A percentile compares a stretch with the other conserved stretches of the same genome.
Evolutionary conservation across 2,888 invertebrate genomes (phyloP).

Genomic region (Sarcophaga subvicina): DNA sequence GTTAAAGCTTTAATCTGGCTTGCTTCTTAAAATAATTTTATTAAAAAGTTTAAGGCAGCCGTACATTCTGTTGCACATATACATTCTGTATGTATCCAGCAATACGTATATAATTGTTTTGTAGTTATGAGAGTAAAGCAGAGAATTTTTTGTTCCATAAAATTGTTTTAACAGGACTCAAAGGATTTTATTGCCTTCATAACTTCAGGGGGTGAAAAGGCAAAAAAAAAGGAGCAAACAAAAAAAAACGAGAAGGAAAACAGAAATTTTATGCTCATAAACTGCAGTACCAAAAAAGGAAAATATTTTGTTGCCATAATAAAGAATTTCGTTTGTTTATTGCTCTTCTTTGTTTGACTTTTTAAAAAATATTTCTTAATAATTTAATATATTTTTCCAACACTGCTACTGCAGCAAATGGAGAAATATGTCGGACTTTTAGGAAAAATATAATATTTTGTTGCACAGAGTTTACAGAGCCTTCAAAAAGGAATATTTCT

Average conservation of each 20-base stretch:
- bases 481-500: no score
- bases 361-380: slow-evolving; percentile 5
- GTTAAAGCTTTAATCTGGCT: slow-evolving; percentile 43
- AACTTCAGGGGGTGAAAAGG: background rate
- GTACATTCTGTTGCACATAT: no score
- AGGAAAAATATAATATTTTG: no score
- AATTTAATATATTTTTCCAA: background rate
- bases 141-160: slow-evolving; percentile 11
- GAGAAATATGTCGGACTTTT: no score
- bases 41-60: slow-evolving; percentile 5
- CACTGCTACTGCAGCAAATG: no score
- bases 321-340: background rate
- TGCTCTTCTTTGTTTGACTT: background rate
- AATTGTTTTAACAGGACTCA: slow-evolving; percentile 44
- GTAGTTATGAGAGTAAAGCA: background rate
- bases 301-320: slow-evolving; percentile 7
- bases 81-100: no score
- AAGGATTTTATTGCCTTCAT: slow-evolving; percentile 32
- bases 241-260: background rate
- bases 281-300: background rate
- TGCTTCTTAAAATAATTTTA: slow-evolving; percentile 33
- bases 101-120: no score
- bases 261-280: background rate
- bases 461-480: no score
- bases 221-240: background rate